phyloP scores from a whole-genome alignment of 2,113 vertebrate genomes.

The Nanger granti region DNA sequence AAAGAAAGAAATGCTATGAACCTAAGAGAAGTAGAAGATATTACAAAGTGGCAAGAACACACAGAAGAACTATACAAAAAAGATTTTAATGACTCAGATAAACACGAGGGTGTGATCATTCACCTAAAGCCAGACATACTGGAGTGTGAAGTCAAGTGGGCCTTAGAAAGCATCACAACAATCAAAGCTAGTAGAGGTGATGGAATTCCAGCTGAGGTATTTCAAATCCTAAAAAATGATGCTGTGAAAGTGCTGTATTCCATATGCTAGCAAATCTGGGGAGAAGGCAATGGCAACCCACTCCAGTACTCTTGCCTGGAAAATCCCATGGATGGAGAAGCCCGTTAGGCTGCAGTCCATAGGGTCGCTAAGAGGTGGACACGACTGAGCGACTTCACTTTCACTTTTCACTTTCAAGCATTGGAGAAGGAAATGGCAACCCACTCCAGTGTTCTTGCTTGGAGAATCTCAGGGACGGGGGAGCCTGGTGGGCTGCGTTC shows the following conservation, averaged over 20 bases:
- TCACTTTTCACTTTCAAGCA: too few relatives aligned
- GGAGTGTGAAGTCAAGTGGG: background rate
- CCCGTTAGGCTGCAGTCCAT: too few relatives aligned
- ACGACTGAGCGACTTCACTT: too few relatives aligned
- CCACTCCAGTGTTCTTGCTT: too few relatives aligned
- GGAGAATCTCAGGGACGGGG: too few relatives aligned
- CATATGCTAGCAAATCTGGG: background rate
- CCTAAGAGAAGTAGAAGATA: background rate
- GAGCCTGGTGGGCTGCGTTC: too few relatives aligned
- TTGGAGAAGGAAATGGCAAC: too few relatives aligned
- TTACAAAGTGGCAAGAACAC: background rate
- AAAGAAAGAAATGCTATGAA: background rate
- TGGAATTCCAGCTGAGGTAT: background rate
- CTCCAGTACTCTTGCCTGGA: too few relatives aligned
- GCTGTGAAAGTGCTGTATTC: background rate
- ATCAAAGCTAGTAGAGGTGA: background rate
- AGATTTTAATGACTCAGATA: background rate
- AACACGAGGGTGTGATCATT: background rate
- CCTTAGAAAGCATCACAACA: background rate
- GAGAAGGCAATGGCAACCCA: too few relatives aligned
- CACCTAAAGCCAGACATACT: background rate
- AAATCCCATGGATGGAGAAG: too few relatives aligned
- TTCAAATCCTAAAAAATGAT: background rate
- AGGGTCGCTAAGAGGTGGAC: rapidly evolving
- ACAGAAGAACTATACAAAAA: background rate